phyloP scores from a whole-genome alignment of 2,113 vertebrate species.

The Alligator mississippiensis region DNA sequence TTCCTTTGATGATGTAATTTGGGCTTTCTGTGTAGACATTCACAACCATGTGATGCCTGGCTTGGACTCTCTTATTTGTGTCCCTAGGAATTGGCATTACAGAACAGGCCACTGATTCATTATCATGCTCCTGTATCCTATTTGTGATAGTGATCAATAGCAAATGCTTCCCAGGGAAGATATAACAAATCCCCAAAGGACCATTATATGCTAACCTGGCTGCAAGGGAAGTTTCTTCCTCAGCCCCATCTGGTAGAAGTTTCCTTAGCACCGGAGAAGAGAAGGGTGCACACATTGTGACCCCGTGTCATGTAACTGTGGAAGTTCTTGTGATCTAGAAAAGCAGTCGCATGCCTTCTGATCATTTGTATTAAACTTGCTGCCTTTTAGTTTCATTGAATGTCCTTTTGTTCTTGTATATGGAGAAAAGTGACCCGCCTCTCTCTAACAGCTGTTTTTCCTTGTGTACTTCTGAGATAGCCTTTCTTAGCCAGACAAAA shows the following conservation, averaged over 20 bases:
- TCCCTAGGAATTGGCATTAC: not conserved
- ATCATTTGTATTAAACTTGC: not conserved
- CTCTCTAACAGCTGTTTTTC: no score
- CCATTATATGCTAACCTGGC: not conserved
- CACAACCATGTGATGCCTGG: not conserved
- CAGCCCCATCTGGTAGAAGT: not conserved
- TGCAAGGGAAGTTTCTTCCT: not conserved
- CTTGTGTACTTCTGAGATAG: not conserved
- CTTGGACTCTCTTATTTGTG: not conserved
- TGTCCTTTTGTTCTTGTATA: not conserved
- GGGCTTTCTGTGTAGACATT: slow-evolving; percentile 28
- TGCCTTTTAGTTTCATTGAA: not conserved
- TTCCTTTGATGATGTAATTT: not conserved
- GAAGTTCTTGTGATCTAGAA: not conserved
- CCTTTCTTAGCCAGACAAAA: not conserved
- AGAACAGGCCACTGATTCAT: not conserved
- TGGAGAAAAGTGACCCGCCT: not conserved
- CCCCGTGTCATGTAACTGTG: not conserved
- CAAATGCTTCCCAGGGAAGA: not conserved
- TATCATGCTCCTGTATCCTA: not conserved
- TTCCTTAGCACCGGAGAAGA: not conserved
- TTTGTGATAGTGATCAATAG: not conserved
- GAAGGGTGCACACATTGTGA: not conserved
- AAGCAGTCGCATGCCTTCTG: not conserved
- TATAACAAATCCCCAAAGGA: not conserved